Conservation (phyloP, 2,113 vertebrate genomes). For the Cryptomyrus ogoouensis region DNA sequence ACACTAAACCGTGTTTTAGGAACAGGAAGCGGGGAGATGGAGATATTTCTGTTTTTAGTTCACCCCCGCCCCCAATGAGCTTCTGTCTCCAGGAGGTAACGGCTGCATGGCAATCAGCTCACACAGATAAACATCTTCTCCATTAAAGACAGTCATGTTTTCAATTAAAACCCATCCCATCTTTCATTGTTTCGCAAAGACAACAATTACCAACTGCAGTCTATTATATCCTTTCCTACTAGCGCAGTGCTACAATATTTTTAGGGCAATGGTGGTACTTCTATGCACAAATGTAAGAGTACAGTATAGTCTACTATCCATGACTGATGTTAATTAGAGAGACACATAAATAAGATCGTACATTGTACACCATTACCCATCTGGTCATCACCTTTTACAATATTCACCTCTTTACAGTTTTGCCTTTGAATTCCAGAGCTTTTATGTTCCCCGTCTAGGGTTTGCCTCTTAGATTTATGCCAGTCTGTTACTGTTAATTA, state of each 20-base stretch:
- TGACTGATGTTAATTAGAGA: background rate
- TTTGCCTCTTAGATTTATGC: background rate
- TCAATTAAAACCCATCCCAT: background rate
- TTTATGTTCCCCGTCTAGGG: constrained; percentile 15
- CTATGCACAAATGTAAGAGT: background rate
- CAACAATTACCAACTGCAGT: background rate
- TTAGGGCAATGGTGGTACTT: background rate
- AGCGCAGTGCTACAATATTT: background rate
- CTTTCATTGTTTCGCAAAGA: background rate
- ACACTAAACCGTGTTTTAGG: background rate
- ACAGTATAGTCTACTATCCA: background rate
- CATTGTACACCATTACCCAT: background rate
- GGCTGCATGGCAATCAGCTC: background rate
- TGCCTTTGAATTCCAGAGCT: background rate
- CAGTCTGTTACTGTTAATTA: constrained; percentile 12
- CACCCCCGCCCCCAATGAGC: background rate
- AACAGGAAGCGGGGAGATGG: background rate
- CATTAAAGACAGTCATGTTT: constrained; percentile 13
- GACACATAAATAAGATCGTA: background rate
- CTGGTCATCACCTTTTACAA: background rate
- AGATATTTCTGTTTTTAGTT: background rate
- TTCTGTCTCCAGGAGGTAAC: background rate
- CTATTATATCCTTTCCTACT: background rate
- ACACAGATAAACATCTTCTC: background rate
- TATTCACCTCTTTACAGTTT: background rate